Evolutionary conservation across 2,113 vertebrate species (phyloP).

Genomic region (Mormoops blainvillei): DNA sequence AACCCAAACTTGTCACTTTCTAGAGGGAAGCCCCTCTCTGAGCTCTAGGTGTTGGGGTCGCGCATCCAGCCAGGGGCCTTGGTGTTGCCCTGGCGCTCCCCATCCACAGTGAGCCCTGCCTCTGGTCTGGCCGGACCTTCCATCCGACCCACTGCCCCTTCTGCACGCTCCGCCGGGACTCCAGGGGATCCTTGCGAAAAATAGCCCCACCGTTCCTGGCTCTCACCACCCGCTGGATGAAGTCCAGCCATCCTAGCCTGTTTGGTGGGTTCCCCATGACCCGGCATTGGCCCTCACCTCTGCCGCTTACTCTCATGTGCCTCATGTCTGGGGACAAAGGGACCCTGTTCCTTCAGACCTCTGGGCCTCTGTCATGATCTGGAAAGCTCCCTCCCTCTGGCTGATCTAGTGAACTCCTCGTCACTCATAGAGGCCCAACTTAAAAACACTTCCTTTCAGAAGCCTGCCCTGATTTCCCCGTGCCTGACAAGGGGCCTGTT

Average conservation of each 20-base stretch:
- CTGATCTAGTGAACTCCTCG: not conserved
- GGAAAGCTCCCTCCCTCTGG: not conserved
- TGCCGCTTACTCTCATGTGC: no score
- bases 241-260: not conserved
- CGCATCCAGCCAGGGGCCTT: not conserved
- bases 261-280: not conserved
- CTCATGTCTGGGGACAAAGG: no score
- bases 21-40: not conserved
- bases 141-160: not conserved
- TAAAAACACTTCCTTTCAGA: not conserved
- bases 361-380: not conserved
- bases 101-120: not conserved
- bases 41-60: not conserved
- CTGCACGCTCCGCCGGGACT: not conserved
- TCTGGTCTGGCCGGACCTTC: not conserved
- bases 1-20: no score
- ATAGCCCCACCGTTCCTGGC: rapidly evolving
- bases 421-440: not conserved
- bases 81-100: rapidly evolving
- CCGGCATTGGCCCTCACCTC: not conserved
- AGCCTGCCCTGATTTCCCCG: not conserved
- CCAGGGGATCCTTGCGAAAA: not conserved
- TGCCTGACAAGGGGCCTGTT: not conserved
- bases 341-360: not conserved
- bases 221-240: not conserved